Evolutionary conservation across 2,113 vertebrate species (phyloP), one percentile per base, ranked within the genome.

Genomic region (Orcinus orca): DNA sequence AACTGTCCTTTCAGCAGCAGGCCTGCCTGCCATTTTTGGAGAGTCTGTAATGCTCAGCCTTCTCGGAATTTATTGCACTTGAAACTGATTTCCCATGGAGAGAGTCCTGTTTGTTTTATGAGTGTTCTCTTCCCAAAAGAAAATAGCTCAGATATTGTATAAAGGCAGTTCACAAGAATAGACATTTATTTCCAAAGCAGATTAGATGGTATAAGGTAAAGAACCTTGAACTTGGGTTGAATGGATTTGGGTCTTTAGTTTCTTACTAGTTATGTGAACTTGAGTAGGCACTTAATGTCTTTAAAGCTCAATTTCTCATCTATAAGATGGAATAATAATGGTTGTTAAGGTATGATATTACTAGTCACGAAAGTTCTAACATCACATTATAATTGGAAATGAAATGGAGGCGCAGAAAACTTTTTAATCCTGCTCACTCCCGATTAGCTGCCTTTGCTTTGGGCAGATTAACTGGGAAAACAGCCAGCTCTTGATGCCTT

Each of bases 271-370:
- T 82, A 44, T 38, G 12, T 83, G 74, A 71, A 67, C 26, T 84
- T 80, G 33, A 79, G 13, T 83, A 33, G 79, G 29, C 67, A 65
- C n/a, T 76, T 86, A 47, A 47, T 95, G 25, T 95, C 33, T 44
- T 38, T 94, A 73, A 76, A n/a, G 63, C 70, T 96, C 65, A 76
- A 58, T 92, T 77, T 90, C 29, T 96, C 47, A 73, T 79, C 47
- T 94, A 63, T 84, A 83, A 90, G 62, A 68, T 83, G 53, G 36
- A 81, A 33, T 88, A 79, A 81, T 71, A 84, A 90, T 91, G 21
- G 5, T 18, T 82, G 55, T 58, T 65, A 53, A 80, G 25, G 17
- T 58, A 53, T 82, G 62, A 36, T 91, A 44, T 65, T 83, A 68
- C 25, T 92, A 68, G 62, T 93, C n/a, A 55, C 21, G 71, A 38